These are phyloP conservation scores for Caenorhabditis afra DNA, from an alignment of 2,888 invertebrate genomes.

Conservation along the genomic window DNA sequence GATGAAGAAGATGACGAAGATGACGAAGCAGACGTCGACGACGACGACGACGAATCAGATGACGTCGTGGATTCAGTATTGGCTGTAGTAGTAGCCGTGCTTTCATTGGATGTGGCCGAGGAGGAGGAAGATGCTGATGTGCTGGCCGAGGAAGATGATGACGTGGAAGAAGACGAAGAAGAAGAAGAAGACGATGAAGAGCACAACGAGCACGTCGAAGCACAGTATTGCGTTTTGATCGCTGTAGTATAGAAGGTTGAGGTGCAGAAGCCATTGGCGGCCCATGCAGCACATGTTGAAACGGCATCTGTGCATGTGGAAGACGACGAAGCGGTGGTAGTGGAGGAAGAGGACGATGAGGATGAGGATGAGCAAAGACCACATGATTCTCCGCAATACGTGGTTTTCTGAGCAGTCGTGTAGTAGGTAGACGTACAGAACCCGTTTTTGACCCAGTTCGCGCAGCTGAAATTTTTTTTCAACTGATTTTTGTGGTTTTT, in stretches of 20 bases:
- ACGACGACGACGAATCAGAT: slow-evolving; percentile 1
- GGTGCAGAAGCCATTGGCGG: slow-evolving; percentile 35
- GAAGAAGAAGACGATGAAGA: slow-evolving; percentile 12
- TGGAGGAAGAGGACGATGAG: slow-evolving; percentile 4
- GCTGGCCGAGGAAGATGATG: slow-evolving; percentile 2
- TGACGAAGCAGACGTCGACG: not conserved
- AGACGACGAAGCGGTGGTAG: not conserved
- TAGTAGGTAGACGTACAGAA: slow-evolving; percentile 26
- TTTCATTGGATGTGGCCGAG: not conserved
- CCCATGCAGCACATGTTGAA: slow-evolving; percentile 24
- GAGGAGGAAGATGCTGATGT: slow-evolving; percentile 2
- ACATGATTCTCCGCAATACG: slow-evolving; percentile 26
- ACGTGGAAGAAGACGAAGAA: slow-evolving; percentile 16
- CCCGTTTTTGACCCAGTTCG: slow-evolving; percentile 35
- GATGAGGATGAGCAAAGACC: slow-evolving; percentile 22
- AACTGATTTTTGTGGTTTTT: not conserved
- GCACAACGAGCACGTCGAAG: slow-evolving; percentile 27
- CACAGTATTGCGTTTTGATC: slow-evolving; percentile 40
- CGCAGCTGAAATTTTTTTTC: slow-evolving; percentile 16
- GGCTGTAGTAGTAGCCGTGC: slow-evolving; percentile 1
- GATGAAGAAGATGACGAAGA: slow-evolving; percentile 4
- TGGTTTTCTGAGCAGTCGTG: slow-evolving; percentile 29
- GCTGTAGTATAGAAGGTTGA: slow-evolving; percentile 44
- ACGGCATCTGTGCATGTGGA: slow-evolving; percentile 11
- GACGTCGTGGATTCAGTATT: slow-evolving; percentile 7